Conservation (phyloP, 2,888 invertebrate species). For the Oscheius sp. region DNA sequence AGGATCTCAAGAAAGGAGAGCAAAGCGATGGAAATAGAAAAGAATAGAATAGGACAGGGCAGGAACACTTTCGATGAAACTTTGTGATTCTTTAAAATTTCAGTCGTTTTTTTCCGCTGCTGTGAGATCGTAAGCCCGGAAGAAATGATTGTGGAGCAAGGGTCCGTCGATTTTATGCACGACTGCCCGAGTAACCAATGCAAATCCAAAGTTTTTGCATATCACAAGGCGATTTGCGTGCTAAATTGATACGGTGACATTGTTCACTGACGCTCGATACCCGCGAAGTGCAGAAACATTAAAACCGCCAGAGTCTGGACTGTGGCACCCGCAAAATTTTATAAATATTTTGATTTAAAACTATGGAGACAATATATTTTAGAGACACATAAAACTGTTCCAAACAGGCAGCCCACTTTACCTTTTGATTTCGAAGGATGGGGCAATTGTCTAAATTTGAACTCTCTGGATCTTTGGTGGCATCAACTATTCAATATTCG, state of each 20-base stretch:
- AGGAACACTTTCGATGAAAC: not conserved
- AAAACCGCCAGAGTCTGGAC: too few relatives aligned
- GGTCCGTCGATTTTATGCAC: conserved; percentile 10
- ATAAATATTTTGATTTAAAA: too few relatives aligned
- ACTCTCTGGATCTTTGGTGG: too few relatives aligned
- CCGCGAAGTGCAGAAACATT: not conserved
- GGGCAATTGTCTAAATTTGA: too few relatives aligned
- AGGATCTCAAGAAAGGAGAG: too few relatives aligned
- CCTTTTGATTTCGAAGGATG: too few relatives aligned
- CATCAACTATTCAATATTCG: too few relatives aligned
- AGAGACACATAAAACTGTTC: too few relatives aligned
- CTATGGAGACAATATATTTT: too few relatives aligned
- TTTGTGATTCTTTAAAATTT: not conserved
- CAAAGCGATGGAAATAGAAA: not conserved
- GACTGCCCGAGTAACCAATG: not conserved
- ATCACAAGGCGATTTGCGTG: conserved; percentile 28
- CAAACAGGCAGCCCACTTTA: too few relatives aligned
- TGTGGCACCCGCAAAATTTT: too few relatives aligned
- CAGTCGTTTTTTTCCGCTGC: not conserved
- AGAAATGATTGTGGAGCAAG: not conserved
- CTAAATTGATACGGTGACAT: conserved; percentile 26
- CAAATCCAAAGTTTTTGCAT: conserved; percentile 19
- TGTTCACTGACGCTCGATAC: conserved; percentile 7
- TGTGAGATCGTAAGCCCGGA: not conserved
- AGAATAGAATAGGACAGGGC: not conserved